A percentile compares a stretch with the other conserved stretches of the same genome.
phyloP scores from a whole-genome alignment of 2,888 invertebrate species.

The Nezara viridula region DNA sequence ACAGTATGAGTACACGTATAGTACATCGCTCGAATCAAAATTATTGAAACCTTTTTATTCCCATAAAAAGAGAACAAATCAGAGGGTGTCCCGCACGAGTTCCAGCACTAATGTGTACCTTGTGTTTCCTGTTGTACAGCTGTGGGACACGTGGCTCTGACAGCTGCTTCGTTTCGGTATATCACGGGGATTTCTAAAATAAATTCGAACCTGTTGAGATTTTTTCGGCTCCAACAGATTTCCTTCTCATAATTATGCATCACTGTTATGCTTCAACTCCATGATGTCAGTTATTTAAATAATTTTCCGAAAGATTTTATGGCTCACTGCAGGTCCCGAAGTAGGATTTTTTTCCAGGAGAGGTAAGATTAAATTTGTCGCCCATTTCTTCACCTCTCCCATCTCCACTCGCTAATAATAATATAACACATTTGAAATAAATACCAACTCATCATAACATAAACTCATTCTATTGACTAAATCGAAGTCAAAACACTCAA shows the following conservation, averaged over 20 bases:
- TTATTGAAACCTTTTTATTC: neutral
- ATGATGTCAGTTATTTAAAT: neutral
- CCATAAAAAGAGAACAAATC: neutral
- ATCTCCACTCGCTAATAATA: no score
- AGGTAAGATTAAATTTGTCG: no score
- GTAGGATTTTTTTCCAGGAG: no score
- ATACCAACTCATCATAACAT: no score
- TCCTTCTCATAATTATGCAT: neutral
- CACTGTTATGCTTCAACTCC: neutral
- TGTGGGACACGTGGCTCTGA: neutral
- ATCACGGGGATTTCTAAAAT: neutral
- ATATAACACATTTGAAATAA: no score
- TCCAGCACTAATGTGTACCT: conserved; percentile 16
- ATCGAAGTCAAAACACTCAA: no score
- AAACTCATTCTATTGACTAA: no score
- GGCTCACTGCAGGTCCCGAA: no score
- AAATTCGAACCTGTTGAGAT: neutral
- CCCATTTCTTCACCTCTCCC: no score
- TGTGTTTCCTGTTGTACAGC: conserved; percentile 7
- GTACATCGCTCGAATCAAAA: neutral
- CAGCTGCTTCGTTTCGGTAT: conserved; percentile 19
- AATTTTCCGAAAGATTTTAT: neutral
- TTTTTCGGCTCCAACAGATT: neutral
- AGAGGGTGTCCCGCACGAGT: neutral
- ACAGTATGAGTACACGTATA: no score